Evolutionary conservation across 2,888 invertebrate species (phyloP).

Genomic region (Aspidiotus destructor): DNA sequence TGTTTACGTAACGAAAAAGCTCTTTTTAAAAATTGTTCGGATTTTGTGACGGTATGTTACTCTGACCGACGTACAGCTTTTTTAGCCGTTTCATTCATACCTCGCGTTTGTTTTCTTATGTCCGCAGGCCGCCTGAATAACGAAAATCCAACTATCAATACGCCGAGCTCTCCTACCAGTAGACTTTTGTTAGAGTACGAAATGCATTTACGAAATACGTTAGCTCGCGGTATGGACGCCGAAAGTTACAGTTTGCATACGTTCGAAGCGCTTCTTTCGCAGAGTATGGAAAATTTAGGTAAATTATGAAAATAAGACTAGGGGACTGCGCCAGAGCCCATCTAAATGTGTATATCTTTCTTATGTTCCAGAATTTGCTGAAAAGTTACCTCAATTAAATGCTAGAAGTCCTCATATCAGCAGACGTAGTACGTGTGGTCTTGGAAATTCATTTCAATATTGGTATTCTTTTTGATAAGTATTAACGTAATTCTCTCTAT

Average conservation of each 20-base stretch:
- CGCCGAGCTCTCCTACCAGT: conserved; percentile 74
- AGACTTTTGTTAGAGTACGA: conserved; percentile 81
- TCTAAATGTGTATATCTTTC: not conserved
- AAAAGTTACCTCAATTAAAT: conserved; percentile 72
- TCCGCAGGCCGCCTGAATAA: conserved; percentile 19
- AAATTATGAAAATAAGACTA: conserved; percentile 32
- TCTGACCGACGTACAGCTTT: no score
- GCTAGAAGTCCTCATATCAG: conserved; percentile 77
- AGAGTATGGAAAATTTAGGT: conserved; percentile 94
- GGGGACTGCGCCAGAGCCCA: not conserved
- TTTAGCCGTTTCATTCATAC: no score
- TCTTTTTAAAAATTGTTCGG: no score
- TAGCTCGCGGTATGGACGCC: conserved; percentile 90
- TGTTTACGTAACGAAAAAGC: no score
- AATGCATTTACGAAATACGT: conserved; percentile 83
- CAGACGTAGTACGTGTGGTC: conserved; percentile 64
- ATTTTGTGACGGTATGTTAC: no score
- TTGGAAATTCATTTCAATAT: not conserved
- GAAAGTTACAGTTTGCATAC: conserved; percentile 90
- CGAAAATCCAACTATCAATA: conserved; percentile 40
- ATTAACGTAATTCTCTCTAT: not conserved
- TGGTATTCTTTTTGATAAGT: not conserved
- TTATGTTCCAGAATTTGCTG: conserved; percentile 64
- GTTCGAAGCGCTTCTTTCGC: conserved; percentile 81
- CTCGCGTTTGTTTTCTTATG: not conserved